Percentiles rank a stretch among this genome's conserved stretches.
These are phyloP conservation scores for Spodoptera picta DNA, from an alignment of 2,888 invertebrate species.

Conservation along the genomic window DNA sequence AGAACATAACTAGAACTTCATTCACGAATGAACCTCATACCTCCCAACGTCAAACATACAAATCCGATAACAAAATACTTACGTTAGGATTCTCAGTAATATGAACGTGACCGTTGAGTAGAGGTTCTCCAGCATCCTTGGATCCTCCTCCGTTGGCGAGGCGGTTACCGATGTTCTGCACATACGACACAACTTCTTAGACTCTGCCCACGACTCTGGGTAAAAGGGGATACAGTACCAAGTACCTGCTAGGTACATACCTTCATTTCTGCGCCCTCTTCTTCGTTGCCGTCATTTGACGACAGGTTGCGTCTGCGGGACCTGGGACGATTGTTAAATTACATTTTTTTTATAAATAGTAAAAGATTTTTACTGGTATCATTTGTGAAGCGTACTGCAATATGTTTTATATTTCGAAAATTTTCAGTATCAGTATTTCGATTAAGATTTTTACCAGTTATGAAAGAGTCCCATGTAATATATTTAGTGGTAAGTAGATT, in stretches of 20 bases:
- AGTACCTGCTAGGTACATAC: conserved; percentile 57
- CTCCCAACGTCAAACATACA: too few relatives aligned
- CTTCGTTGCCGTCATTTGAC: conserved; percentile 65
- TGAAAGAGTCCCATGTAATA: too few relatives aligned
- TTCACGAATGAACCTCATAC: too few relatives aligned
- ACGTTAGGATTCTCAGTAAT: conserved; percentile 92
- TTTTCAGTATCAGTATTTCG: too few relatives aligned
- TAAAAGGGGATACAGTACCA: too few relatives aligned
- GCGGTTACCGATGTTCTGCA: conserved; percentile 73
- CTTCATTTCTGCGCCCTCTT: conserved; percentile 79
- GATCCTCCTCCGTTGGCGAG: conserved; percentile 77
- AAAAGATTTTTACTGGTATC: too few relatives aligned
- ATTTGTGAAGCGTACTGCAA: too few relatives aligned
- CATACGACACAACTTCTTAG: conserved; percentile 33
- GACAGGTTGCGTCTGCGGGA: conserved; percentile 67
- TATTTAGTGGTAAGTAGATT: too few relatives aligned
- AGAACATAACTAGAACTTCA: too few relatives aligned
- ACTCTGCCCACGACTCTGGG: background rate
- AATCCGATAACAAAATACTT: conserved; percentile 55
- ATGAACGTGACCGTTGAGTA: conserved; percentile 89
- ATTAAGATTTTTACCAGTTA: too few relatives aligned
- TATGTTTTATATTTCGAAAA: too few relatives aligned
- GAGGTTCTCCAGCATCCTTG: conserved; percentile 80
- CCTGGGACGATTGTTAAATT: conserved; percentile 50
- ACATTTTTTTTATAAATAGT: too few relatives aligned